Conservation (phyloP, 2,888 invertebrate genomes). For the Aphidius colemani region DNA sequence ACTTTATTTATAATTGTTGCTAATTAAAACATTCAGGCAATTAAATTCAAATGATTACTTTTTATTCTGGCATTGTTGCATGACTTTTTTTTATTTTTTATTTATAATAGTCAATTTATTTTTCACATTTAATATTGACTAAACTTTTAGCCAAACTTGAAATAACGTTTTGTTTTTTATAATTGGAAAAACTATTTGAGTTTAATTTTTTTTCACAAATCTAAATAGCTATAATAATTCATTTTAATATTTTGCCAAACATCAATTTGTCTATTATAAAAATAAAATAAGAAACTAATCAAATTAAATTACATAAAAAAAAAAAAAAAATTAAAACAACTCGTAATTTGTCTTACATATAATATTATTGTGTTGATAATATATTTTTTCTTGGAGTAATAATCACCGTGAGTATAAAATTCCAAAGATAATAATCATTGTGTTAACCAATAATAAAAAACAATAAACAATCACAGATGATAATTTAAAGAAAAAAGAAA, state of each 20-base stretch:
- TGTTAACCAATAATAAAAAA: no score
- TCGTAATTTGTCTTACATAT: neutral
- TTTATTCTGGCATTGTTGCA: neutral
- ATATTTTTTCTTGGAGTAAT: neutral
- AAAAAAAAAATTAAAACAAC: neutral
- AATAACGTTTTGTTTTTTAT: no score
- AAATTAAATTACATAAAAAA: neutral
- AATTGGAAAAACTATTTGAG: no score
- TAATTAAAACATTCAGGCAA: neutral
- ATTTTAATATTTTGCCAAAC: no score
- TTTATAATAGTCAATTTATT: neutral
- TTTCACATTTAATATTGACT: no score
- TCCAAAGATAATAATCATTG: no score
- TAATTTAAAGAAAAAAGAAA: slow-evolving; percentile 1
- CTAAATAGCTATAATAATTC: no score
- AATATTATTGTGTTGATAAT: neutral
- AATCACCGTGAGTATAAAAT: no score
- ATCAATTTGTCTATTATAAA: no score
- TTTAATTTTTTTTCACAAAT: no score
- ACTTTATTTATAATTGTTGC: neutral
- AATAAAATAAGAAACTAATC: no score
- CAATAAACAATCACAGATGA: neutral
- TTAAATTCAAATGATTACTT: neutral
- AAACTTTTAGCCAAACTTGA: no score
- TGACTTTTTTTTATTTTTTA: neutral